These are phyloP conservation scores for Limnothrissa miodon DNA, from an alignment of 2,113 vertebrate species.

Conservation along the genomic window DNA sequence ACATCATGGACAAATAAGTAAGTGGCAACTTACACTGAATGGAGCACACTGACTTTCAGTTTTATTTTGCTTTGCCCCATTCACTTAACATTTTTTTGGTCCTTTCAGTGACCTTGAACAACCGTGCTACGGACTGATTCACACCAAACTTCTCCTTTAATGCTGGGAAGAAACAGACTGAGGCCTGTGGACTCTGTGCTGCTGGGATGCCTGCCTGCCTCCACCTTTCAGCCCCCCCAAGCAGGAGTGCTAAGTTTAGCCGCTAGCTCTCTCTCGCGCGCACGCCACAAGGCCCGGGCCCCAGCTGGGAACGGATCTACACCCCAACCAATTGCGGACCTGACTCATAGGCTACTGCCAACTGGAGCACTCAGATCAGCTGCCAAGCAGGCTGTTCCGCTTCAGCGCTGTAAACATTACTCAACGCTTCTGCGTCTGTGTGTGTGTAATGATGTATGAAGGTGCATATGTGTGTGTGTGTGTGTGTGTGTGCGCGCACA, in stretches of 20 bases:
- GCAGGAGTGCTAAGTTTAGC: slow-evolving; percentile 5
- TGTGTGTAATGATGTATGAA: background rate
- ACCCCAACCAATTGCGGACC: slow-evolving; percentile 54
- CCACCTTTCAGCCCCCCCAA: background rate
- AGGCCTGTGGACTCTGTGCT: background rate
- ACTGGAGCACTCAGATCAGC: slow-evolving; percentile 42
- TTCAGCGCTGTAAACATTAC: slow-evolving; percentile 42
- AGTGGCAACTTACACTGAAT: too few relatives aligned
- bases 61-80: too few relatives aligned
- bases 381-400: slow-evolving; percentile 28
- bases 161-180: background rate
- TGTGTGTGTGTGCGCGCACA: background rate
- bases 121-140: too few relatives aligned
- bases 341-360: slow-evolving; percentile 65
- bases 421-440: slow-evolving; percentile 22
- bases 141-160: too few relatives aligned
- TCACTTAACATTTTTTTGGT: too few relatives aligned
- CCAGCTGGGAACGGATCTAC: slow-evolving; percentile 49
- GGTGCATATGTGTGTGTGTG: background rate
- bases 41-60: too few relatives aligned
- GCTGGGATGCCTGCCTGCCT: background rate
- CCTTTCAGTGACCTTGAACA: too few relatives aligned
- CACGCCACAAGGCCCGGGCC: slow-evolving; percentile 37
- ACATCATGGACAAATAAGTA: too few relatives aligned
- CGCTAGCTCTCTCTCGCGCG: background rate